Evolutionary conservation across 2,797 vertebrate genomes (phyloP).

Genomic region (Bradypus variegatus): DNA sequence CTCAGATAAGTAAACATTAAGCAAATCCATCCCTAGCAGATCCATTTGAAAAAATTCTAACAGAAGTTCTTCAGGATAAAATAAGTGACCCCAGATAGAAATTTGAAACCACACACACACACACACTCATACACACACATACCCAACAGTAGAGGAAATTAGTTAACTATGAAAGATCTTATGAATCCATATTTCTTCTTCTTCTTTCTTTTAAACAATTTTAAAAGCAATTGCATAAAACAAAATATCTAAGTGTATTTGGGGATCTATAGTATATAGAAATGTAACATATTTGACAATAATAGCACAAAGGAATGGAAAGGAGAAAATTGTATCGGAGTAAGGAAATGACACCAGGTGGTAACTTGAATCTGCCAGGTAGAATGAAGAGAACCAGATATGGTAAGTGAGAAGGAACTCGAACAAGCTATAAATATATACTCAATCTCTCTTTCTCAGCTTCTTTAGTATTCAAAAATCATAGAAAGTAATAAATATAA

Average conservation of each 20-base stretch:
- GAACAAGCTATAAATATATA: not conserved
- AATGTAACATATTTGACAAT: not conserved
- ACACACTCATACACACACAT: no score
- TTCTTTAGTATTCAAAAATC: not conserved
- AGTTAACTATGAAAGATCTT: not conserved
- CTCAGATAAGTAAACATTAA: not conserved
- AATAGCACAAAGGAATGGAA: not conserved
- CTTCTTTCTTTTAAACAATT: not conserved
- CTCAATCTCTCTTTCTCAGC: not conserved
- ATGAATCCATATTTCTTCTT: not conserved
- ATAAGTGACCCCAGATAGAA: not conserved
- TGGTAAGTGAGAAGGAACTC: not conserved
- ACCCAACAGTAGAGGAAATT: not conserved
- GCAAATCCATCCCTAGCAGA: not conserved
- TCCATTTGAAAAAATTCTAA: not conserved
- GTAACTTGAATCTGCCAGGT: not conserved
- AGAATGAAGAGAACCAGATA: not conserved
- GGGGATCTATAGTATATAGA: no score
- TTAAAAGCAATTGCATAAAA: not conserved
- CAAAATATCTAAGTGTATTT: no score
- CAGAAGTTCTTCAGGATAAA: not conserved
- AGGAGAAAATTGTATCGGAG: not conserved
- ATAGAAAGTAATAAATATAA: no score
- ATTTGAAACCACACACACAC: not conserved
- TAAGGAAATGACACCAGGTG: no score